These are phyloP conservation scores for Halcyon smyrnensis DNA, from an alignment of 2,797 vertebrate genomes.

Conservation along the genomic window DNA sequence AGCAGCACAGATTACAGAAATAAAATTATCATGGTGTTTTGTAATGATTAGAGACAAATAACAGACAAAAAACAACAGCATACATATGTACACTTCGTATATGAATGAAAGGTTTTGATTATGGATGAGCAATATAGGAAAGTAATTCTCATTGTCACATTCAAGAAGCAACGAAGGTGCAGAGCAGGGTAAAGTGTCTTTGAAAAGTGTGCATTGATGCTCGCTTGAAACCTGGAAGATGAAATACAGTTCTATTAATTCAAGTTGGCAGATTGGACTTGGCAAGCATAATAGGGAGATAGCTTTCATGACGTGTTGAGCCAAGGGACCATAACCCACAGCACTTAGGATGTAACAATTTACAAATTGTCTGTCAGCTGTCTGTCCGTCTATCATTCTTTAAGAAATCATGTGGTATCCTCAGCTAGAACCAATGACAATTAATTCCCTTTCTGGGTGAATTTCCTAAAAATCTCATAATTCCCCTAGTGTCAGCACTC, in stretches of 20 bases:
- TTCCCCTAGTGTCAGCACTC: neutral
- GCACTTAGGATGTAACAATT: constrained; percentile 39
- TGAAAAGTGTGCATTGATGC: neutral
- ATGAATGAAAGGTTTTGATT: neutral
- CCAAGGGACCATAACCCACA: constrained; percentile 30
- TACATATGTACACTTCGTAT: neutral
- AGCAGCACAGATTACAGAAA: neutral
- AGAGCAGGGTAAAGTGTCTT: neutral
- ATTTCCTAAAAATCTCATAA: neutral
- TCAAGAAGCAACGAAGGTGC: neutral
- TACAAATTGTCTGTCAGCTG: constrained; percentile 12
- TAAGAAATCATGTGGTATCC: neutral
- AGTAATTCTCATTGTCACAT: neutral
- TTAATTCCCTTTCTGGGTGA: neutral
- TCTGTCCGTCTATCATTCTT: neutral
- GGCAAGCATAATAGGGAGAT: constrained; percentile 16
- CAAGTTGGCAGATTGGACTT: constrained; percentile 13
- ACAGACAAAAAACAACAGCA: neutral
- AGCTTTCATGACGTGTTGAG: neutral
- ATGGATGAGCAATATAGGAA: neutral
- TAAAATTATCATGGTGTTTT: neutral
- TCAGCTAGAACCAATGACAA: neutral
- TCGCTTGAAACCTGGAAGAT: constrained; percentile 30
- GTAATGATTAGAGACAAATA: neutral
- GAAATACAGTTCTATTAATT: constrained; percentile 49